Evolutionary conservation across 2,113 vertebrate genomes (phyloP).

Genomic region (Pelecanoides urinatrix): DNA sequence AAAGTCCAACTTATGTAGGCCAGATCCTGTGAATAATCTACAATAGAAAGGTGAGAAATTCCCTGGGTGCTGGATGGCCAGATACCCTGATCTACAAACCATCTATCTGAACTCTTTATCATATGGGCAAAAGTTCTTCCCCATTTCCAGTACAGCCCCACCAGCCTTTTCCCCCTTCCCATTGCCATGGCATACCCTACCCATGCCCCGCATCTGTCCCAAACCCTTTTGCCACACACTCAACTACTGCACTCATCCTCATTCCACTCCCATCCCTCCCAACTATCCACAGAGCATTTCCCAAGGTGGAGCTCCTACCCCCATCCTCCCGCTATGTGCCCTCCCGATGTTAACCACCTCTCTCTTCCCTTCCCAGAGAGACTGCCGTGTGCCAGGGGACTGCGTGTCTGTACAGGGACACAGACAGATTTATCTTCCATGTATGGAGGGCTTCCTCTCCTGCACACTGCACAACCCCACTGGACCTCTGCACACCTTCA

Average conservation of each 20-base stretch:
- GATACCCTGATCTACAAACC: neutral
- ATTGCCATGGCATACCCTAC: neutral
- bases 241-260: neutral
- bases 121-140: neutral
- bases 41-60: neutral
- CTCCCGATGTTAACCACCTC: accelerated
- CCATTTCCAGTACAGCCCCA: neutral
- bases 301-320: neutral
- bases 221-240: neutral
- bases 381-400: accelerated
- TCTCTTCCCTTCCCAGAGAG: neutral
- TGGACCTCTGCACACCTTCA: neutral
- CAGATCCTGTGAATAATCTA: neutral
- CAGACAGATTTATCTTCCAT: neutral
- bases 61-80: neutral
- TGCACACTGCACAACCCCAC: neutral
- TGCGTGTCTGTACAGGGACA: neutral
- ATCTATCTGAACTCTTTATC: neutral
- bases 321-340: neutral
- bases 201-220: neutral
- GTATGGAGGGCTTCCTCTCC: neutral
- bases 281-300: neutral
- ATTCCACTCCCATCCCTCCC: neutral
- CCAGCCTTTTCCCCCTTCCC: neutral
- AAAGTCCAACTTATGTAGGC: neutral